Conservation (phyloP, 2,113 vertebrate genomes). For the Euleptes europaea region DNA sequence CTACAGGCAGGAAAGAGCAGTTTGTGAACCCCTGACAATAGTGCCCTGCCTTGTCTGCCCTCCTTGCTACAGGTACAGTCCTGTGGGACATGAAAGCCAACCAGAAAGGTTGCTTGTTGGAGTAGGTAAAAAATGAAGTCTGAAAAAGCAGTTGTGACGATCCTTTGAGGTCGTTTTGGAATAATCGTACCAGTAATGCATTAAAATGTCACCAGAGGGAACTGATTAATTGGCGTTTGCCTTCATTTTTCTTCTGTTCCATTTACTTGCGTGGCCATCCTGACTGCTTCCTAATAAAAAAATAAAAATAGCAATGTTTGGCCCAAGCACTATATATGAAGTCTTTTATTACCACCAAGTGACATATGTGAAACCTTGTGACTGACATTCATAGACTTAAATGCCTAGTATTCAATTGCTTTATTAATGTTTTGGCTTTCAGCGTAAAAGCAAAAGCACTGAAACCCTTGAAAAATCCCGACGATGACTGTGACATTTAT, state of each 20-base stretch:
- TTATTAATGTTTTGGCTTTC: slow-evolving; percentile 73
- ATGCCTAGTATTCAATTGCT: slow-evolving; percentile 62
- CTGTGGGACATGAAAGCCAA: slow-evolving; percentile 27
- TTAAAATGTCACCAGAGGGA: slow-evolving; percentile 74
- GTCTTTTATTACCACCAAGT: slow-evolving; percentile 66
- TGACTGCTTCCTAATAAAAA: slow-evolving; percentile 51
- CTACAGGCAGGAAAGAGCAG: too few species aligned
- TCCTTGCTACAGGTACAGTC: neutral
- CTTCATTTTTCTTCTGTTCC: slow-evolving; percentile 75
- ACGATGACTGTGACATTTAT: slow-evolving; percentile 61
- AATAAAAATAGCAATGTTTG: slow-evolving; percentile 57
- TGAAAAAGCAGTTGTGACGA: slow-evolving; percentile 54
- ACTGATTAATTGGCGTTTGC: slow-evolving; percentile 81
- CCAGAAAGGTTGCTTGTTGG: slow-evolving; percentile 55
- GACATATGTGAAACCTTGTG: slow-evolving; percentile 67
- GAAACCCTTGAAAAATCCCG: slow-evolving; percentile 57
- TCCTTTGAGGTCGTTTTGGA: slow-evolving; percentile 72
- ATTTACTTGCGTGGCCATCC: slow-evolving; percentile 63
- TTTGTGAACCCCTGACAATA: too few species aligned
- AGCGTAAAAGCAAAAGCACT: slow-evolving; percentile 57
- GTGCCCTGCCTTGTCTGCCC: too few species aligned
- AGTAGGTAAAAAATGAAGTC: slow-evolving; percentile 77
- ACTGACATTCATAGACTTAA: slow-evolving; percentile 71
- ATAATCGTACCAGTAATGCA: slow-evolving; percentile 81
- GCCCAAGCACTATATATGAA: slow-evolving; percentile 44